Base-by-base conservation (phyloP, 2,113 vertebrate genomes). In the Nothoprocta perdicaria region DNA sequence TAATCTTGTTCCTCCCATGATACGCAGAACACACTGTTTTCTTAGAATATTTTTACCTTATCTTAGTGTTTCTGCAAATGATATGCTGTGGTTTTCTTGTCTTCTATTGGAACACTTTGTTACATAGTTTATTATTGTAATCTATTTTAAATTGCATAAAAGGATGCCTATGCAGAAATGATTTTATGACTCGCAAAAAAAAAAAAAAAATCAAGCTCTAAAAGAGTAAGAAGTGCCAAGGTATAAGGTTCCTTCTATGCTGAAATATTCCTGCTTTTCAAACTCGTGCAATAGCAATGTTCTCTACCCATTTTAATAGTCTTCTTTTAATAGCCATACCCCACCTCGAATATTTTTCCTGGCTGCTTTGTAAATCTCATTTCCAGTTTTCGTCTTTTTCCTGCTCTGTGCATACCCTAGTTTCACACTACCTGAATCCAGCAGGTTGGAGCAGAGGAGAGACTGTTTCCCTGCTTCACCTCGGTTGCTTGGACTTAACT, bases 111-210 rank as follows among this genome's bases (percentile, higher is more conserved):
- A 80, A 31, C 41, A 43, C 19, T 82, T 75, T 0, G 0, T 35
- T 83, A 33, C 18, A 35, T 52, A 80, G 24, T 78, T 93, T 67
- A 24, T 71, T 95, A 94, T 91, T 73, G 12, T 74, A 61, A 57
- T 38, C 27, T 63, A 11, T 71, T 93, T 88, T 63, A 65, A 85
- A 61, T 94, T 60, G 24, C 24, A 80, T 8, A 57, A 55, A 80
- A 77, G 2, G 18, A n/a, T 12, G 27, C 2, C 33, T 67, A 19
- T 1, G 3, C 77, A 69, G 76, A 43, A 38, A 11, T 57, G 60
- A 58, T 84, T 65, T 12, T 24, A 58, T 63, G 77, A 17, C 10
- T 85, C 24, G 45, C 31, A 1, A 22, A 38, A 38, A 38, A 35
- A 38, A 38, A 38, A 35, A 80, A 89, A 55, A 91, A 88, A 35